Percentiles rank a stretch among this genome's conserved stretches.
phyloP scores from a whole-genome alignment of 2,113 vertebrate genomes.

The Scomber colias region DNA sequence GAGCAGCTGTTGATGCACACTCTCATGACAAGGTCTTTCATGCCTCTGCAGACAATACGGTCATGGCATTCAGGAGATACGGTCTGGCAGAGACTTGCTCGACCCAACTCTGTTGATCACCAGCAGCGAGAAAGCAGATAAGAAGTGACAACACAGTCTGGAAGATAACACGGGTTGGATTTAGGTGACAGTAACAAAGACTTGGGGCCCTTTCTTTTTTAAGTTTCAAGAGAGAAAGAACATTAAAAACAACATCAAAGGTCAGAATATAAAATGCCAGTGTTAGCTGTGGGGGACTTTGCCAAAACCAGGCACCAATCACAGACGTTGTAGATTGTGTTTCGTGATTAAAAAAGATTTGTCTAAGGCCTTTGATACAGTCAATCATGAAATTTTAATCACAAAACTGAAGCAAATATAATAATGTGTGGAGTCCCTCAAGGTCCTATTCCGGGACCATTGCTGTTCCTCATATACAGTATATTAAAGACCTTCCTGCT shows the following conservation, averaged over 20 bases:
- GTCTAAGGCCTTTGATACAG: too few relatives aligned
- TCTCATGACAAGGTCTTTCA: slow-evolving; percentile 29
- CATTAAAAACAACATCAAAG: slow-evolving; percentile 51
- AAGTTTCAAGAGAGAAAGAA: slow-evolving; percentile 41
- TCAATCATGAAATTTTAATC: too few relatives aligned
- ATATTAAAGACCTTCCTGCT: too few relatives aligned
- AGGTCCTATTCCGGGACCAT: too few relatives aligned
- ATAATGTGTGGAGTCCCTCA: too few relatives aligned
- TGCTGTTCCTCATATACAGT: too few relatives aligned
- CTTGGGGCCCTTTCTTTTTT: slow-evolving; percentile 38
- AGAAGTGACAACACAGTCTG: slow-evolving; percentile 52
- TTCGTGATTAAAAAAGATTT: background rate
- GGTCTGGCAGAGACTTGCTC: slow-evolving; percentile 46
- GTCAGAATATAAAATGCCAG: slow-evolving; percentile 60
- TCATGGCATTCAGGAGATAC: slow-evolving; percentile 13
- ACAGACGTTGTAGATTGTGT: slow-evolving; percentile 23
- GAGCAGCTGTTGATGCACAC: slow-evolving; percentile 12
- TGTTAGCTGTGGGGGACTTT: slow-evolving; percentile 40
- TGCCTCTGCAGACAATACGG: slow-evolving; percentile 41
- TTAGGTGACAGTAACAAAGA: slow-evolving; percentile 56
- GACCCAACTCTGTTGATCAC: slow-evolving; percentile 44
- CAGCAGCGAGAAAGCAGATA: slow-evolving; percentile 54
- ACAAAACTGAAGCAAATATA: too few relatives aligned
- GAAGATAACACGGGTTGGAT: slow-evolving; percentile 52
- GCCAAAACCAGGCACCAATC: slow-evolving; percentile 7